A percentile compares a stretch with the other conserved stretches of the same genome.
These are phyloP conservation scores for Dolichotis patagonum DNA, from an alignment of 2,113 vertebrate species.

Conservation along the genomic window DNA sequence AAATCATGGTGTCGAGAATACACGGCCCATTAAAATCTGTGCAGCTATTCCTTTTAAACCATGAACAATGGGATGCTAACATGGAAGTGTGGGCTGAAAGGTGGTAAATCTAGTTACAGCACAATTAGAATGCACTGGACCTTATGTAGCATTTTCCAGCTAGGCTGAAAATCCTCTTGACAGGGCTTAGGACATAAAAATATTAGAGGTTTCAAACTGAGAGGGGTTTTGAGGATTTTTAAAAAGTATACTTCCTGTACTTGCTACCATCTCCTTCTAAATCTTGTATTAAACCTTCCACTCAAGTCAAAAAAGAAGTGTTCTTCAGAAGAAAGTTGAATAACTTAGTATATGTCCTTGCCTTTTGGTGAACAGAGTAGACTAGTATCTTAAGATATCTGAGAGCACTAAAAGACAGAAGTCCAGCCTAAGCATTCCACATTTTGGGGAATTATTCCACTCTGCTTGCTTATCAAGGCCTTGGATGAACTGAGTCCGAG, in stretches of 20 bases:
- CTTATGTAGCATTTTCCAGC: neutral
- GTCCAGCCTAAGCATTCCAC: neutral
- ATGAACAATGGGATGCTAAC: neutral
- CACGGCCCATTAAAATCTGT: neutral
- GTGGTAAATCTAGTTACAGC: neutral
- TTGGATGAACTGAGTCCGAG: neutral
- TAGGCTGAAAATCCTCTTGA: neutral
- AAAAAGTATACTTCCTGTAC: neutral
- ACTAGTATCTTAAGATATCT: neutral
- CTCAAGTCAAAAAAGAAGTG: neutral
- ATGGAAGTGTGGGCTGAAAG: neutral
- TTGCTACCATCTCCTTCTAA: neutral
- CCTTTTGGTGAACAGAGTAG: neutral
- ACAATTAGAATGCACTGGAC: neutral
- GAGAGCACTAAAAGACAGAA: neutral
- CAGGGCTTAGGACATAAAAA: neutral
- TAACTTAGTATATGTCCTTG: neutral
- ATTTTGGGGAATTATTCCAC: neutral
- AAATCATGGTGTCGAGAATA: neutral
- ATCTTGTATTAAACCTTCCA: neutral
- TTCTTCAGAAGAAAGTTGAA: neutral
- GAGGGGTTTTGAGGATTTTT: neutral
- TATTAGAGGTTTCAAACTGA: neutral
- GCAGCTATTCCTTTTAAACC: neutral
- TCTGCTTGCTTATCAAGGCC: neutral